phyloP scores from a whole-genome alignment of 2,113 vertebrate genomes.

The Plestiodon gilberti region DNA sequence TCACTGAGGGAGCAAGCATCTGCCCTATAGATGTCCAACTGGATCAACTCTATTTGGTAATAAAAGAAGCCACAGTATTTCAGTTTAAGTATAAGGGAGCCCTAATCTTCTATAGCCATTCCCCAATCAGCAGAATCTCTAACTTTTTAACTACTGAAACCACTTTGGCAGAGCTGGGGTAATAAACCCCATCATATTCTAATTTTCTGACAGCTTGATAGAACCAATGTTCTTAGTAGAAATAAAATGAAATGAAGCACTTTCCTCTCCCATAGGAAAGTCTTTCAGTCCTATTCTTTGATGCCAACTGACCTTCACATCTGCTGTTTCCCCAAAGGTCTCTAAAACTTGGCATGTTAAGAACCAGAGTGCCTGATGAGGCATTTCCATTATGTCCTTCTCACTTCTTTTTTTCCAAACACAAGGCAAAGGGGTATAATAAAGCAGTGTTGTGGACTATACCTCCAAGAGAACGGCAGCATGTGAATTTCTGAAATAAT shows the following conservation, averaged over 20 bases:
- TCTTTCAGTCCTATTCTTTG: constrained; percentile 68
- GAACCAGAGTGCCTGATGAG: constrained; percentile 64
- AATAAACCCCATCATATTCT: constrained; percentile 68
- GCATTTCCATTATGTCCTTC: constrained; percentile 71
- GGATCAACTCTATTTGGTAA: constrained; percentile 50
- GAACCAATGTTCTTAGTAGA: constrained; percentile 65
- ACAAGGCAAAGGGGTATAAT: constrained; percentile 63
- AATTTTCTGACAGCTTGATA: constrained; percentile 75
- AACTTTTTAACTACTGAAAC: constrained; percentile 72
- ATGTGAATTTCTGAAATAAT: constrained; percentile 72
- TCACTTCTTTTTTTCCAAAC: constrained; percentile 69
- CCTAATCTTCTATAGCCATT: constrained; percentile 55
- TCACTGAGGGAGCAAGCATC: constrained; percentile 48
- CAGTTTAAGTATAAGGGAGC: constrained; percentile 63
- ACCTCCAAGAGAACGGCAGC: constrained; percentile 59
- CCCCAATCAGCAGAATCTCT: constrained; percentile 36
- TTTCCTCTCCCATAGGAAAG: constrained; percentile 77
- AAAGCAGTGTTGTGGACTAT: constrained; percentile 62
- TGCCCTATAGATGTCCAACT: constrained; percentile 46
- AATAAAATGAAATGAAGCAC: constrained; percentile 71
- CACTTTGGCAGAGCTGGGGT: constrained; percentile 57
- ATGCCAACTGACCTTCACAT: constrained; percentile 78
- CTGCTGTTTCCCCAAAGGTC: constrained; percentile 75
- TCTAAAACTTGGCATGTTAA: constrained; percentile 71
- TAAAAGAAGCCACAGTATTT: constrained; percentile 46